phyloP scores from a whole-genome alignment of 2,113 vertebrate species.

The Athene cunicularia region DNA sequence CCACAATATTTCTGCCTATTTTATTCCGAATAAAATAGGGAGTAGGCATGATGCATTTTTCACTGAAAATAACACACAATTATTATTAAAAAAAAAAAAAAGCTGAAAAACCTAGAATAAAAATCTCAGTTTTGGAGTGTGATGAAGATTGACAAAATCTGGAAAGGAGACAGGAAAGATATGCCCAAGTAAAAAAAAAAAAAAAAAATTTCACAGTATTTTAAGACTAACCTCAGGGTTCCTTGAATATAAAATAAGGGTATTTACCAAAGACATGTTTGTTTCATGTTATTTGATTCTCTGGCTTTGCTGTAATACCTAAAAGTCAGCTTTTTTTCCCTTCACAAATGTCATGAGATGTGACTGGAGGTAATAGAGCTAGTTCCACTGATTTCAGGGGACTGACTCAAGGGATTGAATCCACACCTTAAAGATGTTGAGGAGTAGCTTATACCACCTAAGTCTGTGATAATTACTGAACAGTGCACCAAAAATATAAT shows the following conservation, averaged over 20 bases:
- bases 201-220: not conserved
- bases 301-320: not conserved
- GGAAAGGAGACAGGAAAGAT: not conserved
- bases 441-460: not conserved
- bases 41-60: not conserved
- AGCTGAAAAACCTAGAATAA: not conserved
- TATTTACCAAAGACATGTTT: not conserved
- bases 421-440: not conserved
- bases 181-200: not conserved
- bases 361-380: not conserved
- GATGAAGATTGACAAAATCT: not conserved
- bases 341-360: not conserved
- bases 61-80: not conserved
- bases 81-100: not conserved
- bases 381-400: not conserved
- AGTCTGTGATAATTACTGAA: not conserved
- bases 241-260: not conserved
- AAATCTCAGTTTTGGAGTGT: not conserved
- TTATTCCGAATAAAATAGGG: not conserved
- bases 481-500: not conserved
- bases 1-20: not conserved
- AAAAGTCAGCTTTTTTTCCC: not conserved
- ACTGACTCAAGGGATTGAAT: not conserved
- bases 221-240: not conserved
- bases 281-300: not conserved